These are phyloP conservation scores for Leptinotarsa tumamoca DNA, from an alignment of 2,888 invertebrate species.

Conservation along the genomic window DNA sequence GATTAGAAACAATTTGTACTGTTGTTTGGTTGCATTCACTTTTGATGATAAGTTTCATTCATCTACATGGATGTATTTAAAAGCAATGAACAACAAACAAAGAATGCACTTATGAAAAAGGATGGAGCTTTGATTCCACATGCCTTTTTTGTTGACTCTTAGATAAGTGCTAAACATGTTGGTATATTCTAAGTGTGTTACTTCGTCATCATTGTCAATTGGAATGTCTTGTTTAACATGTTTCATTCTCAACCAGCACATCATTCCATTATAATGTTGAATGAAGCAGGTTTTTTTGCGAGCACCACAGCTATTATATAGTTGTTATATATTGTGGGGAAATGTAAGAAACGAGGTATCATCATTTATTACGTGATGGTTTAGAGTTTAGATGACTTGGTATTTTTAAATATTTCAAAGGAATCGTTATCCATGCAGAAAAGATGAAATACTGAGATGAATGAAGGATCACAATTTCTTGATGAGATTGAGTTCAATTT, in stretches of 20 bases:
- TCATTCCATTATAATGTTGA: not conserved
- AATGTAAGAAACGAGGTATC: not conserved
- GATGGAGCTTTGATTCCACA: no score
- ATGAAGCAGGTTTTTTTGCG: slow-evolving; percentile 2
- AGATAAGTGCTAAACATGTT: not conserved
- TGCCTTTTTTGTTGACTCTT: not conserved
- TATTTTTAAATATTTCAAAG: no score
- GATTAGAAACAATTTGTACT: no score
- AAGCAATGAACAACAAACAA: no score
- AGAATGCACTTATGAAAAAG: no score
- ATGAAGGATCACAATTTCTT: no score
- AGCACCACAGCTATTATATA: not conserved
- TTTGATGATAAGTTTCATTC: no score
- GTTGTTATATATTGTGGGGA: not conserved
- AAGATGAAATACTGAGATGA: not conserved
- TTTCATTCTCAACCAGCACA: not conserved
- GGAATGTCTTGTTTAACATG: not conserved
- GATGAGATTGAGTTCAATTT: no score
- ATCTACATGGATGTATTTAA: no score
- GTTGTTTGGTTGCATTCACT: no score
- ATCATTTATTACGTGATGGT: not conserved
- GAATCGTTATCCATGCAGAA: no score
- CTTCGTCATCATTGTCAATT: not conserved
- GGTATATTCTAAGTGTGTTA: not conserved
- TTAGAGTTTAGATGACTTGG: not conserved